Base-by-base conservation (phyloP, 2,888 invertebrate genomes). In the Eupeodes latifasciatus region DNA sequence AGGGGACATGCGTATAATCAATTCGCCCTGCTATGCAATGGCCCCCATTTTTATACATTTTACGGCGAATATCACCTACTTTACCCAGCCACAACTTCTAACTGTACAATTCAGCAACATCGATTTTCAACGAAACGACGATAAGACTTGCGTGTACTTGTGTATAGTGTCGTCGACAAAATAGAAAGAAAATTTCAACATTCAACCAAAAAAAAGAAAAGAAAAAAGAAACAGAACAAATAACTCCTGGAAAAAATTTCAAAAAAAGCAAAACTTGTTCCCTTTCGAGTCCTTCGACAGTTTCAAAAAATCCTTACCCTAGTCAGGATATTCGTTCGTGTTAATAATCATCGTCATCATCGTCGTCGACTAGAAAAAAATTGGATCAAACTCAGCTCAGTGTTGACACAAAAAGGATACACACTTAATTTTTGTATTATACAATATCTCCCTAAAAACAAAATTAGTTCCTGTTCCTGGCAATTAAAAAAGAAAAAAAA, bases 81-180 rank as follows among this genome's bases (percentile, higher is more conserved):
- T 81, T 74, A 78, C 81, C 72, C 76, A 78, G 82, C 82, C 75
- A 87, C 61, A 76, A 89, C 72, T 79, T 81, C 79, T 85, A 85
- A 79, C 75, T 79, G 79, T 82, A 89, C 81, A 89, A 81, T 85
- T 81, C 78, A 89, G 85, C 85, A 81, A 85, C 85, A 89, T 89
- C 89, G 89, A 89, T 89, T 89, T 89, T 89, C 89, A 85, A 89
- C 89, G 71, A 89, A 71, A 84, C 80, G 78, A 88, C 84, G 72
- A 88, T 85, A 81, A 85, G 89, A 89, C 85, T 89, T 89, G 89
- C 82, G 89, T 89, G 85, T 82, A 69, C 53, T 76, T 67, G 59
- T 66, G 59, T 72, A 36, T 61, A 40, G 72, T 72, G 72, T 66
- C 85, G 84, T 88, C 84, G 81, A 81, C 74, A 81, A 72, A 64